These are phyloP conservation scores for Leptinotarsa defecta DNA, from an alignment of 1,140 invertebrate genomes.

Conservation along the genomic window DNA sequence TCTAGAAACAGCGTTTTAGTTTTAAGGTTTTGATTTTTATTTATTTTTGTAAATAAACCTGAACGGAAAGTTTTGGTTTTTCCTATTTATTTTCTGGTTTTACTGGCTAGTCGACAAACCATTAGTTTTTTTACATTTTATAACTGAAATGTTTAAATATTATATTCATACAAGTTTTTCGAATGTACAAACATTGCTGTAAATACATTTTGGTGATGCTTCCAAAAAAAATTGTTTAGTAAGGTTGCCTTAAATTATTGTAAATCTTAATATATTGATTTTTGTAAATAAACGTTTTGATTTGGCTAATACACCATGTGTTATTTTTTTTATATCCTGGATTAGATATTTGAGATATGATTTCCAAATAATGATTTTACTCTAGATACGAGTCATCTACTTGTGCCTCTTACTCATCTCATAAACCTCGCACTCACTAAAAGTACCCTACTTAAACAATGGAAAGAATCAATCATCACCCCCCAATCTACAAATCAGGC, in stretches of 20 bases:
- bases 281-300: conserved; percentile 38
- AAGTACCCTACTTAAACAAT: too few relatives aligned
- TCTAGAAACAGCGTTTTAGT: conserved; percentile 66
- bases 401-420: too few relatives aligned
- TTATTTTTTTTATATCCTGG: too few relatives aligned
- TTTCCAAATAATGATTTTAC: too few relatives aligned
- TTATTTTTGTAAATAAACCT: conserved; percentile 7
- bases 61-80: not conserved
- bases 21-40: conserved; percentile 26
- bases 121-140: conserved; percentile 29
- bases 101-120: conserved; percentile 37
- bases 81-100: conserved; percentile 10
- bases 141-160: conserved; percentile 22
- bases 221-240: conserved; percentile 29
- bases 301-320: conserved; percentile 17
- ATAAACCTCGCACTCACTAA: too few relatives aligned
- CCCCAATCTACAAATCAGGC: too few relatives aligned
- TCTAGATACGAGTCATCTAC: too few relatives aligned
- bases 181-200: conserved; percentile 36
- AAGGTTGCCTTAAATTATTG: conserved; percentile 35
- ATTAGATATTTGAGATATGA: too few relatives aligned
- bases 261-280: conserved; percentile 38
- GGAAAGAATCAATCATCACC: too few relatives aligned
- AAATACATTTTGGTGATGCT: conserved; percentile 33
- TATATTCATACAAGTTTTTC: conserved; percentile 10